Conservation (phyloP, 1,140 invertebrate genomes). For the Eupristina koningsbergeri region DNA sequence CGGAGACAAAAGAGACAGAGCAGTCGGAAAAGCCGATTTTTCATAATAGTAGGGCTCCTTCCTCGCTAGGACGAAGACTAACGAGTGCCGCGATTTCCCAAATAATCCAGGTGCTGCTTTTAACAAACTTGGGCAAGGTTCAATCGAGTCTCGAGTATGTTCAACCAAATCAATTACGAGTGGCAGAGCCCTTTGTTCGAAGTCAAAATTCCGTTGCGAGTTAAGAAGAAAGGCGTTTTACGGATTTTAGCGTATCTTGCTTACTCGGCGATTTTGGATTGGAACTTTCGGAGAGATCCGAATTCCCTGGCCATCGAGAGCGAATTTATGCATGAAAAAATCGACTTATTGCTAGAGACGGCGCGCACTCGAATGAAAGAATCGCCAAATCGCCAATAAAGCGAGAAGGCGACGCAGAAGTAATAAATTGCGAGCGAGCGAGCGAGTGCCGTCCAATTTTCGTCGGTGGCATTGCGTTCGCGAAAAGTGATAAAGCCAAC, state of each 20-base stretch:
- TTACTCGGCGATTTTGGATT: not conserved
- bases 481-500: not conserved
- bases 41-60: no score
- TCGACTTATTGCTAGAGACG: not conserved
- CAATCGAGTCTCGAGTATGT: no score
- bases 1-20: no score
- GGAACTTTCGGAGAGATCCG: not conserved
- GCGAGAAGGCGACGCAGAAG: not conserved
- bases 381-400: not conserved
- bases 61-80: no score
- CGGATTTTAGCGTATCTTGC: not conserved
- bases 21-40: no score
- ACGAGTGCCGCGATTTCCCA: no score
- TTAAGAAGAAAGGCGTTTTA: no score
- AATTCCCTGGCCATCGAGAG: not conserved
- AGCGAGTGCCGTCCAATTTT: constrained; percentile 1
- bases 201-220: no score
- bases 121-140: no score
- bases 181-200: no score
- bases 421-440: not conserved
- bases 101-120: no score
- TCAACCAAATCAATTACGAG: not conserved
- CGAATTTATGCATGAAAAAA: constrained; percentile 4
- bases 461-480: not conserved
- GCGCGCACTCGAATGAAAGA: not conserved